A percentile compares a stretch with the other conserved stretches of the same genome.
Evolutionary conservation across 2,797 vertebrate species (phyloP).

Genomic region (Poeciliopsis presidionis): DNA sequence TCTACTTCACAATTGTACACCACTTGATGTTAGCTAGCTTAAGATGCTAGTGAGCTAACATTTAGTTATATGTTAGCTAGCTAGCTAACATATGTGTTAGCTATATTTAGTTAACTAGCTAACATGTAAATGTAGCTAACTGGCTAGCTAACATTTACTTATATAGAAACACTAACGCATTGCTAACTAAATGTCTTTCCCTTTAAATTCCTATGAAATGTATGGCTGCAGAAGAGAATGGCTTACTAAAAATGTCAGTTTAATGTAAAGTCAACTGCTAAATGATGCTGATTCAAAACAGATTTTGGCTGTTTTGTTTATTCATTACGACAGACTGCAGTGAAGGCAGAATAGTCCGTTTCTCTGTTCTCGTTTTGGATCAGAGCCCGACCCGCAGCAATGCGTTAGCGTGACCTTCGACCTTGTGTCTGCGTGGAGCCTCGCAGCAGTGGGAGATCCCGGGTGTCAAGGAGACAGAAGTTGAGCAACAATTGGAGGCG

Average conservation of each 20-base stretch:
- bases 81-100: no score
- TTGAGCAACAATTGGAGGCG: constrained; percentile 75
- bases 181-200: no score
- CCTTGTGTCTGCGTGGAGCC: constrained; percentile 30
- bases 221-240: neutral
- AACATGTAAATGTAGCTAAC: no score
- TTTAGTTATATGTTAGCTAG: no score
- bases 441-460: constrained; percentile 31
- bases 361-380: neutral
- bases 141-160: no score
- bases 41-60: no score
- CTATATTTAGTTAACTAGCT: no score
- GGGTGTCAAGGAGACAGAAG: constrained; percentile 71
- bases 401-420: constrained; percentile 52
- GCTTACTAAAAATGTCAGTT: neutral
- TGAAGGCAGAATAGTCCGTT: constrained; percentile 2
- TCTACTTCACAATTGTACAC: no score
- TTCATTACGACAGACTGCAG: neutral
- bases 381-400: constrained; percentile 21
- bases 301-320: neutral
- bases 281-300: neutral
- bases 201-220: no score
- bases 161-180: no score
- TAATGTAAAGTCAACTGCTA: neutral
- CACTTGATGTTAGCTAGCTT: no score